These are phyloP conservation scores for Xenopus borealis DNA, from an alignment of 2,113 vertebrate species.

Conservation along the genomic window DNA sequence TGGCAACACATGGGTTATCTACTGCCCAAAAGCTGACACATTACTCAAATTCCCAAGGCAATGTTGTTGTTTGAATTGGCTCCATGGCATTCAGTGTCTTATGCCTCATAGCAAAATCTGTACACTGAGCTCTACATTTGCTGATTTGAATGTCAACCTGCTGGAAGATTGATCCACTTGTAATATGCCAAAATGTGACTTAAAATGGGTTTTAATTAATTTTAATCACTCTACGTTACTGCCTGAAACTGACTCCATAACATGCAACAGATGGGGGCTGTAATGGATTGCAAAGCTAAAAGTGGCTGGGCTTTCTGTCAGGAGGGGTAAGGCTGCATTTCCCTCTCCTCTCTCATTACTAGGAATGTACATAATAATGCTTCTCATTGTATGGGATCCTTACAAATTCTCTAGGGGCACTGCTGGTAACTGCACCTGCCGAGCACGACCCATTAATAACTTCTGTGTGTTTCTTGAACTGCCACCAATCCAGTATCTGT, in stretches of 20 bases:
- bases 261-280: constrained; percentile 28
- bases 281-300: constrained; percentile 29
- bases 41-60: no score
- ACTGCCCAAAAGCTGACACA: no score
- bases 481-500: constrained; percentile 33
- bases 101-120: no score
- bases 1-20: no score
- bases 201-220: constrained; percentile 9
- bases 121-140: no score
- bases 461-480: constrained; percentile 25
- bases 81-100: no score
- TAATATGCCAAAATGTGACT: not conserved
- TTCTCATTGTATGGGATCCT: constrained; percentile 38
- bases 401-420: constrained; percentile 24
- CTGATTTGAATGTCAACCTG: no score
- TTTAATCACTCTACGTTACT: not conserved
- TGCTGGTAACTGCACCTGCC: constrained; percentile 29
- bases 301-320: constrained; percentile 9
- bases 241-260: not conserved
- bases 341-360: constrained; percentile 32
- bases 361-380: constrained; percentile 39
- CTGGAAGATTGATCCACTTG: not conserved
- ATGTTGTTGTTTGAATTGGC: no score
- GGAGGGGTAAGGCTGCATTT: constrained; percentile 17
- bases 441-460: constrained; percentile 33